Conservation (phyloP, 2,888 invertebrate genomes). For the Galeopsomyia nigrocyanea region DNA sequence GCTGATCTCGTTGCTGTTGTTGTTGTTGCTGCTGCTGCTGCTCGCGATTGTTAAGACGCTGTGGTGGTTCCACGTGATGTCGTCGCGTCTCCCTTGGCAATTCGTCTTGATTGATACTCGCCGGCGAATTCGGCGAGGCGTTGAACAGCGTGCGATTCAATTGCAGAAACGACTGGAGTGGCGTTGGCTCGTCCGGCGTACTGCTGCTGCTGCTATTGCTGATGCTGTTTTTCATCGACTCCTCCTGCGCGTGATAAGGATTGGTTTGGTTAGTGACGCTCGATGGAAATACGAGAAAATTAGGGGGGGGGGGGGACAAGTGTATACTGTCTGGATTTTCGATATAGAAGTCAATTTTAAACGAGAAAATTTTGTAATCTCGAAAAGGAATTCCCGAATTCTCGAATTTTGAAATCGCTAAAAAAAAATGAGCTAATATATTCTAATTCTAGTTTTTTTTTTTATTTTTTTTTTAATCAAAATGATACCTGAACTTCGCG, state of each 20-base stretch:
- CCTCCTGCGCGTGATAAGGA: constrained; percentile 15
- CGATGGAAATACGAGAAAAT: too few relatives aligned
- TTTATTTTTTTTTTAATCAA: too few relatives aligned
- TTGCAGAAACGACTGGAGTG: constrained; percentile 64
- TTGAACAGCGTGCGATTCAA: constrained; percentile 65
- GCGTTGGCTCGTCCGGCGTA: constrained; percentile 54
- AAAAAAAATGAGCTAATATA: too few relatives aligned
- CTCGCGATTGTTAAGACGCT: constrained; percentile 57
- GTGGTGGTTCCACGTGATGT: constrained; percentile 52
- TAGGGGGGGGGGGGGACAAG: too few relatives aligned
- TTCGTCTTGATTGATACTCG: constrained; percentile 65
- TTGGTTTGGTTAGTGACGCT: too few relatives aligned
- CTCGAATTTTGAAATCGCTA: too few relatives aligned
- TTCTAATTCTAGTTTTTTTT: too few relatives aligned
- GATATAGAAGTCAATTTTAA: too few relatives aligned
- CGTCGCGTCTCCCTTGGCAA: constrained; percentile 51
- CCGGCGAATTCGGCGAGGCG: constrained; percentile 64
- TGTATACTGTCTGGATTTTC: too few relatives aligned
- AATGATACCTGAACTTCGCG: too few relatives aligned
- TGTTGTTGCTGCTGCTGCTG: background rate
- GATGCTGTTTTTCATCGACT: background rate
- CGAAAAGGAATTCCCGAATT: too few relatives aligned
- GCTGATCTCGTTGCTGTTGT: constrained; percentile 6
- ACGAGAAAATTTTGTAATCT: too few relatives aligned
- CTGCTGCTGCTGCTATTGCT: background rate